phyloP scores from a whole-genome alignment of 2,113 vertebrate genomes.

The Barnardius zonarius region DNA sequence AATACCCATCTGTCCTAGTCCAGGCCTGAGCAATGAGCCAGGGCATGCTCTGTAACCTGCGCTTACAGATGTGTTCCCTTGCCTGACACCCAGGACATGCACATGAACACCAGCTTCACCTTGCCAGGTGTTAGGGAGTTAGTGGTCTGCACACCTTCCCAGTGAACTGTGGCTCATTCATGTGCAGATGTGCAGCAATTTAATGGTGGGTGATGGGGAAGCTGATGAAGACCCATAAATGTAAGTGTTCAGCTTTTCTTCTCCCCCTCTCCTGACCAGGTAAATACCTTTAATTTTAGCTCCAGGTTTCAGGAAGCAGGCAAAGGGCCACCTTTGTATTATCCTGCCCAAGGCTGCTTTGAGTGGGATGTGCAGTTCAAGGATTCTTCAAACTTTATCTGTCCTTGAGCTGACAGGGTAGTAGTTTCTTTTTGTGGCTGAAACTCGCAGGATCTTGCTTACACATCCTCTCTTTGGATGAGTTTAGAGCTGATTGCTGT shows the following conservation, averaged over 20 bases:
- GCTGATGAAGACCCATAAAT: not conserved
- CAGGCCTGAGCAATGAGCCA: not conserved
- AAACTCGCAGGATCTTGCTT: not conserved
- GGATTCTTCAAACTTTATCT: not conserved
- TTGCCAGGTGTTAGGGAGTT: not conserved
- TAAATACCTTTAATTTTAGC: not conserved
- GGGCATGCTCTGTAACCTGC: not conserved
- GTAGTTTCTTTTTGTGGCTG: not conserved
- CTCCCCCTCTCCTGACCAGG: no score
- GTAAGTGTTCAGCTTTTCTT: not conserved
- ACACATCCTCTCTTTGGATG: not conserved
- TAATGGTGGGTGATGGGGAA: not conserved
- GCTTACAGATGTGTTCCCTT: not conserved
- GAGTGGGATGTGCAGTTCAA: not conserved
- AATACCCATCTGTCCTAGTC: not conserved
- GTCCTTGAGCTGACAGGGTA: not conserved
- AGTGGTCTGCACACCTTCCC: not conserved
- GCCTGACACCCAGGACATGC: not conserved
- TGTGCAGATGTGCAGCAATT: not conserved
- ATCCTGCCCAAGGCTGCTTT: not conserved
- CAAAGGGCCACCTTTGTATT: not conserved
- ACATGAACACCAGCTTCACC: not conserved
- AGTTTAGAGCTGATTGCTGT: not conserved
- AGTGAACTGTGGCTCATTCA: not conserved
- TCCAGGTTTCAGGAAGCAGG: not conserved